Percentiles rank a stretch among this genome's conserved stretches.
phyloP scores from a whole-genome alignment of 2,113 vertebrate genomes.

The Hemichromis elongatus region DNA sequence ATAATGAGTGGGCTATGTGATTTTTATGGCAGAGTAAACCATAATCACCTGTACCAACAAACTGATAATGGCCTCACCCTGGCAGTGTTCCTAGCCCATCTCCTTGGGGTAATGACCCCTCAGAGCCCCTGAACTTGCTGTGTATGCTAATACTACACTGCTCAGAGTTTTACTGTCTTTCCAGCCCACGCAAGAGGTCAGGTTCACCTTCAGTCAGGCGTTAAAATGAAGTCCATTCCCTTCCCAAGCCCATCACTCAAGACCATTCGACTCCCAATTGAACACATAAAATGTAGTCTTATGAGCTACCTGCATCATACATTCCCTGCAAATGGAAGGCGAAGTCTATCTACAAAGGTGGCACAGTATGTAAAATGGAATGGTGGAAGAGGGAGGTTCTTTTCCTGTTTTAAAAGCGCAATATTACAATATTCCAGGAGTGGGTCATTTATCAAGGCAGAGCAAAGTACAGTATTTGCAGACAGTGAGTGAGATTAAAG shows the following conservation, averaged over 20 bases:
- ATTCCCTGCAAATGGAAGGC: slow-evolving; percentile 33
- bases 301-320: slow-evolving; percentile 30
- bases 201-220: slow-evolving; percentile 60
- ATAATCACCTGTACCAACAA: slow-evolving; percentile 51
- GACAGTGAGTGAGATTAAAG: neutral
- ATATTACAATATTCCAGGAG: neutral
- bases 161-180: slow-evolving; percentile 34
- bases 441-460: neutral
- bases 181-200: slow-evolving; percentile 32
- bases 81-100: slow-evolving; percentile 29
- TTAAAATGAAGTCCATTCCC: slow-evolving; percentile 49
- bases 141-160: slow-evolving; percentile 26
- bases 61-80: slow-evolving; percentile 18
- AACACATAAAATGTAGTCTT: slow-evolving; percentile 53
- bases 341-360: neutral
- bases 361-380: neutral
- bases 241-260: slow-evolving; percentile 40
- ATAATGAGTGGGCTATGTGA: slow-evolving; percentile 10
- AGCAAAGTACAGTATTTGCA: neutral
- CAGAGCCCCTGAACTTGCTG: slow-evolving; percentile 32
- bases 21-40: slow-evolving; percentile 44
- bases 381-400: neutral
- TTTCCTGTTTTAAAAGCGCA: neutral
- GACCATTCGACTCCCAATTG: slow-evolving; percentile 43
- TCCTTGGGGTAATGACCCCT: slow-evolving; percentile 50